These are phyloP conservation scores for Coluber constrictor DNA, from an alignment of 2,797 vertebrate species.

Conservation along the genomic window DNA sequence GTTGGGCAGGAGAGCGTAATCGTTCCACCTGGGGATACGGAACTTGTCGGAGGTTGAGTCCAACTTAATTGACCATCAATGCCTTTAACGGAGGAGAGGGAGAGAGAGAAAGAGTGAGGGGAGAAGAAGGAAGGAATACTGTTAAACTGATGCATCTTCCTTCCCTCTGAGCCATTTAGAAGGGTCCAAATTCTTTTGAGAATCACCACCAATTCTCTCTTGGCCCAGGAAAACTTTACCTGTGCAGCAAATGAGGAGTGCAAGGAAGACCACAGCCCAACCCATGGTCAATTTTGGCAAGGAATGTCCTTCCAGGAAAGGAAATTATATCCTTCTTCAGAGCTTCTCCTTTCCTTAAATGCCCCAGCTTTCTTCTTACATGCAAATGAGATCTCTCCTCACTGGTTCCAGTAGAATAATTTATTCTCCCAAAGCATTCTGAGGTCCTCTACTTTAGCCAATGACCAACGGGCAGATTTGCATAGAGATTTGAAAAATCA, in stretches of 20 bases:
- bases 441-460: too few species aligned
- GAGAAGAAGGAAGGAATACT: too few species aligned
- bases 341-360: not conserved
- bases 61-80: not conserved
- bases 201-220: accelerated
- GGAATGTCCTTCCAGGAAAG: accelerated
- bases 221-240: not conserved
- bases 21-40: accelerated
- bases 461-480: too few species aligned
- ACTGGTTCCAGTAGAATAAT: too few species aligned
- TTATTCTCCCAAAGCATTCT: too few species aligned
- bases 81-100: not conserved
- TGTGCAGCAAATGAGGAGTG: not conserved
- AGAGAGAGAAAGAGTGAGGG: not conserved
- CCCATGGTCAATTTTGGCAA: not conserved
- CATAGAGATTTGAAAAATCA: too few species aligned
- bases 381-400: not conserved
- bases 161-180: too few species aligned
- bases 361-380: not conserved
- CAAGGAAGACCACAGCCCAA: not conserved
- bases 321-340: not conserved
- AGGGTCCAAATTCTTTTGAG: accelerated
- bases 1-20: accelerated
- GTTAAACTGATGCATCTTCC: accelerated
- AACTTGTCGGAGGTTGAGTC: not conserved